Conservation (phyloP, 2,797 vertebrate species). For the Urophycis tenuis region DNA sequence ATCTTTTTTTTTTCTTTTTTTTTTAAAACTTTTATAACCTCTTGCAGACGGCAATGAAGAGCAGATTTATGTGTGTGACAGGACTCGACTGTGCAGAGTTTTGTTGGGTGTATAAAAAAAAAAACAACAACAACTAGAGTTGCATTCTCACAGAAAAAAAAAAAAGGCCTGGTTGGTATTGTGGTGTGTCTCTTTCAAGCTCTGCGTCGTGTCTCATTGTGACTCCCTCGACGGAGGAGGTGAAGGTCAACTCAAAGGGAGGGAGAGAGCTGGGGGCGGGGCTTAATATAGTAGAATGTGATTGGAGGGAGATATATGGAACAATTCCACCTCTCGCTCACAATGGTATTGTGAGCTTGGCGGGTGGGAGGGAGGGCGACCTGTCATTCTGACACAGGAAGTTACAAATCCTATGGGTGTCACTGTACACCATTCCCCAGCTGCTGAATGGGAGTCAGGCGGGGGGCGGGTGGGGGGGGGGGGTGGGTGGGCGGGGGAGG, state of each 20-base stretch:
- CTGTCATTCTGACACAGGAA: slow-evolving; percentile 23
- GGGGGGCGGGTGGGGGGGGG: neutral
- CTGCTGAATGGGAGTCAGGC: no score
- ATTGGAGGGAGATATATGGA: slow-evolving; percentile 21
- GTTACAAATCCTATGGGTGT: slow-evolving; percentile 43
- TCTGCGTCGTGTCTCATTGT: neutral
- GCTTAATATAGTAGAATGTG: neutral
- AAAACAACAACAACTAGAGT: neutral
- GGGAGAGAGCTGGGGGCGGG: neutral
- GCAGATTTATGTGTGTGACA: slow-evolving; percentile 38
- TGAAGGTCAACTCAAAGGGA: neutral
- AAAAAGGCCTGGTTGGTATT: no score
- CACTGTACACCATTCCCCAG: slow-evolving; percentile 22
- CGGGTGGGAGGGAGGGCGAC: slow-evolving; percentile 29
- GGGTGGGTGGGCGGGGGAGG: neutral
- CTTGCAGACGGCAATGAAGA: slow-evolving; percentile 30
- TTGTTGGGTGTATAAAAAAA: neutral
- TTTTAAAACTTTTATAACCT: slow-evolving; percentile 34
- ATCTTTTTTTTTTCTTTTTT: slow-evolving; percentile 3
- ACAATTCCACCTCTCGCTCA: slow-evolving; percentile 9
- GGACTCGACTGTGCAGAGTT: slow-evolving; percentile 16
- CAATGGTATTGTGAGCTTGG: slow-evolving; percentile 10
- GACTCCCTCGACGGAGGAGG: neutral
- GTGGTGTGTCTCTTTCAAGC: no score
- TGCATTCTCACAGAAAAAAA: no score